Evolutionary conservation across 2,797 vertebrate species (phyloP).

Genomic region (Xiphophorus birchmanni): DNA sequence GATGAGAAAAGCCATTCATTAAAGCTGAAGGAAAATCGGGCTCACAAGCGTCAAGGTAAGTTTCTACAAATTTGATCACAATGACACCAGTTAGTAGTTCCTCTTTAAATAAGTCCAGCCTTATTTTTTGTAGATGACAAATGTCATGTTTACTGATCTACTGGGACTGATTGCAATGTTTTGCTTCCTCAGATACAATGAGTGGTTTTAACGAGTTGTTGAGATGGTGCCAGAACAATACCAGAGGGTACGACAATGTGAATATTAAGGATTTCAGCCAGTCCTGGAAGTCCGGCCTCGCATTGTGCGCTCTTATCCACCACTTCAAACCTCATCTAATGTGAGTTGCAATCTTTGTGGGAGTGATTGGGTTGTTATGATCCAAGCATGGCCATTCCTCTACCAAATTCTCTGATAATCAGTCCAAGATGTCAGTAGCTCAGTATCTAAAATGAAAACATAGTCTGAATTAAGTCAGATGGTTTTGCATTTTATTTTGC

Average conservation of each 20-base stretch:
- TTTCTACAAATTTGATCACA: not conserved
- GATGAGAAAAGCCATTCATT: constrained; percentile 53
- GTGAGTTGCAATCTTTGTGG: constrained; percentile 77
- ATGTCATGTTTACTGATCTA: not conserved
- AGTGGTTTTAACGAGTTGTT: constrained; percentile 83
- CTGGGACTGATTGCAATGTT: not conserved
- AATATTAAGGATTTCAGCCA: constrained; percentile 82
- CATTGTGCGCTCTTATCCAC: constrained; percentile 90
- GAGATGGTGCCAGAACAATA: constrained; percentile 90
- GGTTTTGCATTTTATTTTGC: not conserved
- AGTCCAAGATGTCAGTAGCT: not conserved
- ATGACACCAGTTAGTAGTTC: not conserved
- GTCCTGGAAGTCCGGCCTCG: constrained; percentile 90
- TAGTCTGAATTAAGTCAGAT: not conserved
- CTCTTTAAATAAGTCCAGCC: not conserved
- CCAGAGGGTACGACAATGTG: constrained; percentile 80
- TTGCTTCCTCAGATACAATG: constrained; percentile 59
- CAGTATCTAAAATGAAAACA: not conserved
- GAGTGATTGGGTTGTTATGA: not conserved
- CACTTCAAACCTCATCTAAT: constrained; percentile 86
- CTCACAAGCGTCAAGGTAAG: constrained; percentile 68
- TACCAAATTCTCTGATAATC: not conserved
- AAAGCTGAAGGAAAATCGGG: constrained; percentile 51
- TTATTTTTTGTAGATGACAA: not conserved
- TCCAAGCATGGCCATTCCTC: not conserved